Conservation (phyloP, 2,113 vertebrate species). For the Thymallus thymallus region DNA sequence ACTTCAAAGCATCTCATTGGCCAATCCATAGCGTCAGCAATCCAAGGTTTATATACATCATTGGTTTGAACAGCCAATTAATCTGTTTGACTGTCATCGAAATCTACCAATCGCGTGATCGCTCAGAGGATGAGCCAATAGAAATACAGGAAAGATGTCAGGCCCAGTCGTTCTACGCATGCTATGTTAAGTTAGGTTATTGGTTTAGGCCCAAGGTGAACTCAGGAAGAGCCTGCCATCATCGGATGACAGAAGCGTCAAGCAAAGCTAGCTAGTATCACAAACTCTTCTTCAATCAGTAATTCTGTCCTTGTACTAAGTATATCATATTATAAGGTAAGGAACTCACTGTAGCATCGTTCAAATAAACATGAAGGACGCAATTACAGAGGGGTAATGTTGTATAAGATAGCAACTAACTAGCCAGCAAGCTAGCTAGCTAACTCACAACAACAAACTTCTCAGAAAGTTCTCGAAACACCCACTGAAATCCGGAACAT, state of each 20-base stretch:
- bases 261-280: slow-evolving; percentile 24
- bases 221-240: background rate
- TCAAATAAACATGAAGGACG: too few relatives aligned
- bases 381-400: background rate
- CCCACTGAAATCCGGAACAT: background rate
- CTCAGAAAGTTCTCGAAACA: slow-evolving; percentile 60
- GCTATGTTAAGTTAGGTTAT: too few relatives aligned
- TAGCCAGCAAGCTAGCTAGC: slow-evolving; percentile 17
- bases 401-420: slow-evolving; percentile 25
- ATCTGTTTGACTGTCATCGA: too few relatives aligned
- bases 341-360: too few relatives aligned
- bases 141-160: slow-evolving; percentile 9
- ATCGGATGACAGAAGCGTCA: background rate
- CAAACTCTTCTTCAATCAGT: background rate
- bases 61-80: too few relatives aligned
- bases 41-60: too few relatives aligned
- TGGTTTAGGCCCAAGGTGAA: too few relatives aligned
- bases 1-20: too few relatives aligned
- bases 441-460: slow-evolving; percentile 40
- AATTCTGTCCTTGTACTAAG: background rate
- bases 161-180: too few relatives aligned
- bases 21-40: too few relatives aligned
- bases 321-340: slow-evolving; percentile 33
- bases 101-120: background rate
- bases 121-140: slow-evolving; percentile 13